phyloP scores from a whole-genome alignment of 2,113 vertebrate species.

The Prunella fulvescens region DNA sequence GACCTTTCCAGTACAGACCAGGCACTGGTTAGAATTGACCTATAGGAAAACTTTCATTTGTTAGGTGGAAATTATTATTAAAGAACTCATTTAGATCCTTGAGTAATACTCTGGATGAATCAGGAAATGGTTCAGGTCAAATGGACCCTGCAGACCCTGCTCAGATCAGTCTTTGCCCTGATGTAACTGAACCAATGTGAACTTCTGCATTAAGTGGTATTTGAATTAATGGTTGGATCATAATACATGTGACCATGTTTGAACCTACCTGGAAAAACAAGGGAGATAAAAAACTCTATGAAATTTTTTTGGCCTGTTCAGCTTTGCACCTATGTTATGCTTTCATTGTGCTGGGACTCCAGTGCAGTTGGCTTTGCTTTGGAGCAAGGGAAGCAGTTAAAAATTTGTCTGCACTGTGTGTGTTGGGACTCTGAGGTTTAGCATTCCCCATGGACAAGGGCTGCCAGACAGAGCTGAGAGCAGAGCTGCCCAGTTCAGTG shows the following conservation, averaged over 20 bases:
- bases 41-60: background rate
- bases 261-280: background rate
- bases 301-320: background rate
- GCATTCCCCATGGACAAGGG: background rate
- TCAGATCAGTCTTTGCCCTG: background rate
- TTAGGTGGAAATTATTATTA: background rate
- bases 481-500: constrained; percentile 1
- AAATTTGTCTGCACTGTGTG: background rate
- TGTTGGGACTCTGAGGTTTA: background rate
- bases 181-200: background rate
- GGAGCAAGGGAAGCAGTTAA: background rate
- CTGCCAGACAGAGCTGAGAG: background rate
- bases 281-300: background rate
- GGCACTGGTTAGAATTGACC: background rate
- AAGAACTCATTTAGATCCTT: background rate
- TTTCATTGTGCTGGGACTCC: background rate
- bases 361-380: background rate
- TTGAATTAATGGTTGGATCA: background rate
- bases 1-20: background rate
- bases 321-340: background rate
- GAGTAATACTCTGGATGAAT: background rate
- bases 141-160: background rate
- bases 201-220: background rate
- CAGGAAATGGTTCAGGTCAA: background rate
- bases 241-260: background rate